These are phyloP conservation scores for Galeruca laticollis DNA, from an alignment of 2,888 invertebrate species.

Conservation along the genomic window DNA sequence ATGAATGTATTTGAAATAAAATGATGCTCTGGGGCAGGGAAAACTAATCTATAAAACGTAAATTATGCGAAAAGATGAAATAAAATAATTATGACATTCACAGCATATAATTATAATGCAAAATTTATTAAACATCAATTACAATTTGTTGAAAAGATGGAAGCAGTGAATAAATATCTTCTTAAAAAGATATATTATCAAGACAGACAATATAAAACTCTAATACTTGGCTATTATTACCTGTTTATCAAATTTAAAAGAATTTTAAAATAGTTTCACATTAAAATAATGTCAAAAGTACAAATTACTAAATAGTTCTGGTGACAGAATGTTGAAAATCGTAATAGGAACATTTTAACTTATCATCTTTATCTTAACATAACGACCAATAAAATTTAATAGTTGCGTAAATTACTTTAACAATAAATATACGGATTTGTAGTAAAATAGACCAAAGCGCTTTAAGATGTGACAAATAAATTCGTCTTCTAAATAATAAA, in stretches of 20 bases:
- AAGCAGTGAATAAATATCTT: no score
- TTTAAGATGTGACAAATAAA: neutral
- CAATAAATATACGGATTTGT: neutral
- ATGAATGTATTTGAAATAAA: no score
- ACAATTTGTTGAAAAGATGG: no score
- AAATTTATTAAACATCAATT: no score
- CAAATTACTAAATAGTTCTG: neutral
- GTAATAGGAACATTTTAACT: neutral
- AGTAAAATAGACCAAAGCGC: neutral
- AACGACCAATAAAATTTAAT: neutral
- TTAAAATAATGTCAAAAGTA: neutral
- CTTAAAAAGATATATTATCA: neutral
- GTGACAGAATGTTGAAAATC: neutral
- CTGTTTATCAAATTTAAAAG: constrained; percentile 14
- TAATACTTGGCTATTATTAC: constrained; percentile 4
- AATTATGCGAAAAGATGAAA: no score
- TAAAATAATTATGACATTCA: no score
- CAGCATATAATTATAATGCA: no score
- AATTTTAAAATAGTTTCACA: constrained; percentile 9
- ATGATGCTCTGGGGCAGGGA: no score
- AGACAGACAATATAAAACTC: neutral
- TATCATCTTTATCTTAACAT: neutral
- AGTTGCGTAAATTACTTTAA: neutral
- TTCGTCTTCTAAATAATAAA: neutral
- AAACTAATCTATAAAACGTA: no score